phyloP scores from a whole-genome alignment of 2,888 invertebrate species.

The Acronicta alni region DNA sequence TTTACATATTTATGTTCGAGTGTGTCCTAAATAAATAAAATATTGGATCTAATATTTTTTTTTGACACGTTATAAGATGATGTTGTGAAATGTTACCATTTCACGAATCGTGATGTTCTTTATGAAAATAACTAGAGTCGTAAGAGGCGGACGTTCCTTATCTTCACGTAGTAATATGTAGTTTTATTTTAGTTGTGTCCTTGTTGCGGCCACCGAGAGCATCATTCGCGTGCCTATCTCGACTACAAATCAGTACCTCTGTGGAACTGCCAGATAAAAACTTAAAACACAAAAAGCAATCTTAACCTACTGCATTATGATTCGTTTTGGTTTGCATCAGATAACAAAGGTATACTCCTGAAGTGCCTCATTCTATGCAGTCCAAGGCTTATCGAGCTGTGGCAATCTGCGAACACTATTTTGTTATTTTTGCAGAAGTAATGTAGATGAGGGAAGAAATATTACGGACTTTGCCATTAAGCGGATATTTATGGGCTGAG shows the following conservation, averaged over 20 bases:
- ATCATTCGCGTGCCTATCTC: conserved; percentile 82
- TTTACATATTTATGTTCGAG: conserved; percentile 31
- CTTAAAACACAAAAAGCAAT: conserved; percentile 65
- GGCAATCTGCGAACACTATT: conserved; percentile 81
- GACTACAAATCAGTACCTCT: conserved; percentile 81
- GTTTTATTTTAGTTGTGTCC: conserved; percentile 82
- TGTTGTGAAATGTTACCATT: conserved; percentile 38
- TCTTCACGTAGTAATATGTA: conserved; percentile 71
- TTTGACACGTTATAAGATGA: conserved; percentile 41
- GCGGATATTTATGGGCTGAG: conserved; percentile 75
- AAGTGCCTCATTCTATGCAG: conserved; percentile 79
- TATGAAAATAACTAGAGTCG: conserved; percentile 67
- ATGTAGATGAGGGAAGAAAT: conserved; percentile 84
- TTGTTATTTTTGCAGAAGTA: conserved; percentile 86
- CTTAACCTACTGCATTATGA: conserved; percentile 69
- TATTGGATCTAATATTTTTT: conserved; percentile 49
- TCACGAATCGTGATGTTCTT: conserved; percentile 51
- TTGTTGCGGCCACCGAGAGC: conserved; percentile 78
- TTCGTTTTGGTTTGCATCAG: conserved; percentile 66
- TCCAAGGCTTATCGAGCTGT: conserved; percentile 76
- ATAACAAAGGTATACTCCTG: conserved; percentile 72
- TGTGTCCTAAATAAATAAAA: conserved; percentile 51
- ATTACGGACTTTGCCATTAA: conserved; percentile 79
- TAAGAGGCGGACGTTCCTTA: conserved; percentile 69
- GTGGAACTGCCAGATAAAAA: conserved; percentile 72